Base-by-base conservation (phyloP, 1,140 invertebrate species). In the Chrysoperla carnea region DNA sequence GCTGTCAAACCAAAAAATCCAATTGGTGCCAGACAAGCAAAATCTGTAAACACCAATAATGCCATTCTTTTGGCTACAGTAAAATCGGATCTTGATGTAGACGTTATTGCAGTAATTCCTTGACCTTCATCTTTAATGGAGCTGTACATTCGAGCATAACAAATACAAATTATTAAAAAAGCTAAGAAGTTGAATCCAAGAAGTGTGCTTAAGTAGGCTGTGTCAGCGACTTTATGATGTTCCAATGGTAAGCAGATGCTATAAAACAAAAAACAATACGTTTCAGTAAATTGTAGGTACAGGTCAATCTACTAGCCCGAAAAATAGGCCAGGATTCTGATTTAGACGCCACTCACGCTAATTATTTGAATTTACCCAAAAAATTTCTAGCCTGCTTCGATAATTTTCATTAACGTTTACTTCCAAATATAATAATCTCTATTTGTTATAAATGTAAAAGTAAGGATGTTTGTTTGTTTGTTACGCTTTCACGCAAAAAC, bases 31-130 rank as follows among this genome's bases (percentile, higher is more conserved):
- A 84, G 83, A 54, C 87, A 92, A 0, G 81, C 70, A 52, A 92
- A 82, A 61, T 92, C 86, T 0, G 84, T 89, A 43, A 85, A 84
- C 1, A 75, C 83, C n/a, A 93, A 62, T 6, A 92, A 61, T 0
- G 84, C 80, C 84, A 92, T 92, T 55, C 86, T 76, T 52, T 88
- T 87, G 11, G 84, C 84, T 4, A 93, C 78, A 1, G 78, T 75
- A 42, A 76, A 69, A 52, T 91, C 85, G 36, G 75, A 75, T 40
- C 62, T 65, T 35, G 61, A 63, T 0, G 64, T 69, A 14, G 66
- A 68, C 7, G 75, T 74, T 39, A 74, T 75, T 4, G 71, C 68
- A 6, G 15, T 63, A 62, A 23, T 23, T 23, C 17, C 17, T 23
- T 23, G 17, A 42, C 62, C 63, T 14, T 61, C 64, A 46, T 52